Evolutionary conservation across 2,888 invertebrate genomes (phyloP).

Genomic region (Drosophila kanekoi): DNA sequence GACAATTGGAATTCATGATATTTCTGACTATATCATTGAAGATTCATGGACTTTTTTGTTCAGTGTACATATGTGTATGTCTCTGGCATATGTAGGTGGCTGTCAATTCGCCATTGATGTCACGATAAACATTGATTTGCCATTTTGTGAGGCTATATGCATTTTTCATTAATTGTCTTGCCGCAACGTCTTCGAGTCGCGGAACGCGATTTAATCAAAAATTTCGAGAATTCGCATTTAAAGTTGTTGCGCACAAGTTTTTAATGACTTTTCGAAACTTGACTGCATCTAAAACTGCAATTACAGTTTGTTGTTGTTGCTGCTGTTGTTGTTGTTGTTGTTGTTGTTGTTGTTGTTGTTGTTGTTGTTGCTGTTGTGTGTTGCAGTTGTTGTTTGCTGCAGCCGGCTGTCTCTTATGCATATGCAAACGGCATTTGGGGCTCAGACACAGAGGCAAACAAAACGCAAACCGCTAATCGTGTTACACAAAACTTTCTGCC

Average conservation of each 20-base stretch:
- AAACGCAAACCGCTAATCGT: constrained; percentile 78
- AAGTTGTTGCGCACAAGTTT: constrained; percentile 78
- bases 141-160: constrained; percentile 62
- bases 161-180: constrained; percentile 83
- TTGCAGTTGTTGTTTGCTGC: constrained; percentile 20
- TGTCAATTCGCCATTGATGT: constrained; percentile 77
- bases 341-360: constrained; percentile 6
- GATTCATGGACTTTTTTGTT: too few species aligned
- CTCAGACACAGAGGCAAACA: constrained; percentile 67
- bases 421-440: constrained; percentile 47
- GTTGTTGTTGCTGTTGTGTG: constrained; percentile 12
- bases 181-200: constrained; percentile 35
- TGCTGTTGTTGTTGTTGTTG: constrained; percentile 7
- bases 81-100: constrained; percentile 20
- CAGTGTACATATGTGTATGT: constrained; percentile 11
- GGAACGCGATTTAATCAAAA: constrained; percentile 81
- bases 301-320: constrained; percentile 51
- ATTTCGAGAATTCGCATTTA: constrained; percentile 69
- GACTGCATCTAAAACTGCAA: constrained; percentile 66
- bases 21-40: too few species aligned
- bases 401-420: constrained; percentile 32
- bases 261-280: constrained; percentile 83
- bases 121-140: constrained; percentile 84
- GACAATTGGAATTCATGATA: too few species aligned
- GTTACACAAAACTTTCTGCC: constrained; percentile 74